phyloP scores from a whole-genome alignment of 2,888 invertebrate species.

The Thelaira solivaga region DNA sequence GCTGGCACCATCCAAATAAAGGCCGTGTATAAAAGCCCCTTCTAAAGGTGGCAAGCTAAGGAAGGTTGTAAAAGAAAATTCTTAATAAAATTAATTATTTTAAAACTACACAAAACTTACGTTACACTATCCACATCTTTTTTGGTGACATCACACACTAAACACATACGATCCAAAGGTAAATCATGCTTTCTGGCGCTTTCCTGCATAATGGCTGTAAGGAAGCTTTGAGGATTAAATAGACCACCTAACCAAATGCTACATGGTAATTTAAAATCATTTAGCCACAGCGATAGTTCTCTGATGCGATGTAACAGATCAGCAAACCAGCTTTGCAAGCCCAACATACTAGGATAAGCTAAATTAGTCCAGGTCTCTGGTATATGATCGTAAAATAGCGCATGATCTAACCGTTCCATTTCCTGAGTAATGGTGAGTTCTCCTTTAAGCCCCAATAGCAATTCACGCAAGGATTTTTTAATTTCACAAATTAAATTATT shows the following conservation, averaged over 20 bases:
- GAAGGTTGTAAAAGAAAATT: too few species aligned
- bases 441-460: constrained; percentile 93
- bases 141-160: constrained; percentile 96
- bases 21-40: constrained; percentile 92
- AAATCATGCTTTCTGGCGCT: constrained; percentile 96
- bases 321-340: constrained; percentile 90
- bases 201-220: constrained; percentile 98
- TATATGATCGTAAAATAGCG: constrained; percentile 91
- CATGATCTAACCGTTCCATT: constrained; percentile 92
- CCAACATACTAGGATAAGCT: constrained; percentile 93
- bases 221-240: constrained; percentile 97
- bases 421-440: constrained; percentile 96
- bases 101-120: constrained; percentile 75
- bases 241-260: constrained; percentile 96
- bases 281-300: constrained; percentile 91
- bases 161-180: constrained; percentile 97
- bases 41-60: constrained; percentile 89
- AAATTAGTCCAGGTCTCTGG: constrained; percentile 89
- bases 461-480: constrained; percentile 87
- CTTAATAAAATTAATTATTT: background rate
- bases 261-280: constrained; percentile 88
- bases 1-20: constrained; percentile 95
- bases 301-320: constrained; percentile 89
- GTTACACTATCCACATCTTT: constrained; percentile 90
- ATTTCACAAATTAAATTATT: constrained; percentile 91